Evolutionary conservation across 2,113 vertebrate species (phyloP), one percentile per base, ranked within the genome.

Genomic region (Panthera uncia): DNA sequence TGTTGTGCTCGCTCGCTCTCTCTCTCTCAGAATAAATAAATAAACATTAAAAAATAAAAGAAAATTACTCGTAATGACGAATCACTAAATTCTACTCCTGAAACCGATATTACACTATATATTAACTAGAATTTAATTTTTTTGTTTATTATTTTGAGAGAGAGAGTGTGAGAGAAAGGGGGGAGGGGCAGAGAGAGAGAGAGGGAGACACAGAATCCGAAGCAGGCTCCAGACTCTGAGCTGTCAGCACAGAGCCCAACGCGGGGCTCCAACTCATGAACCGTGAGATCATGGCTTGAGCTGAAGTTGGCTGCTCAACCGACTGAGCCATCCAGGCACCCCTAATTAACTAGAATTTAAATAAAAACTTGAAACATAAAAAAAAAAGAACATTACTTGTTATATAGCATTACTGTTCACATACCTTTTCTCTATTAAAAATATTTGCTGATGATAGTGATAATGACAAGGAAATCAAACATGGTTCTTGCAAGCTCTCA

Each of bases 391-490:
- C 9, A 48, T 76, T 76, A 76, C 38, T 80, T 86, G 48, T 61
- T 87, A 55, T 11, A 85, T 7, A 83, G 33, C 5, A 73, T 78
- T 61, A 50, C 41, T 81, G 31, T 7, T 89, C 73, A 68, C 3
- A 63, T 13, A 27, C 6, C 69, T 66, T 89, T 95, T 87, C 25
- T 91, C 68, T 80, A 23, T 68, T 88, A 94, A 78, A 95, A 96
- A 76, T 88, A 71, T 83, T 69, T 68, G 93, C 41, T 61, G 78
- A 69, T 86, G 8, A 88, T 18, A 96, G 33, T 66, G 66, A 83
- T 71, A 81, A 91, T 41, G 41, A 92, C 65, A 80, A 38, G 78
- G 50, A 94, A 74, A 88, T 33, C 61, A 96, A 96, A 92, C 29
- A 41, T 31, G 61, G 27, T 50, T 92, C 57, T 89, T 81, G 1